Conservation (phyloP, 2,888 invertebrate species). For the Rapana venosa region DNA sequence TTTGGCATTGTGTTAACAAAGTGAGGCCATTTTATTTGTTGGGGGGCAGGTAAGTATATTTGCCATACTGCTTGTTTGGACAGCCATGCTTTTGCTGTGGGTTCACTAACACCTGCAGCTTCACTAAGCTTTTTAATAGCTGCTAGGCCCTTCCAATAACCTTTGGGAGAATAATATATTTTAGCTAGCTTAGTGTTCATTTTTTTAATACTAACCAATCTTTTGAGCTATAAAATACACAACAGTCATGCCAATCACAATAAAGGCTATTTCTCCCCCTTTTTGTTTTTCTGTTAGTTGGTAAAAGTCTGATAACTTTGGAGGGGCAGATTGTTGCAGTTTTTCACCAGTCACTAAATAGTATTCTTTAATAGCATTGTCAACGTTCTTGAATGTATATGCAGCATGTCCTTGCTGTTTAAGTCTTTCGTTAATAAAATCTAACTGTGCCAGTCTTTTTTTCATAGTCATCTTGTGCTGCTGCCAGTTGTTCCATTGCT, state of each 20-base stretch:
- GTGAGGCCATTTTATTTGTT: neutral
- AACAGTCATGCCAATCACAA: neutral
- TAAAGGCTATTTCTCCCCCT: neutral
- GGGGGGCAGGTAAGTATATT: slow-evolving; percentile 39
- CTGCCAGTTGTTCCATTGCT: neutral
- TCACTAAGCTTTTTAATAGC: slow-evolving; percentile 33
- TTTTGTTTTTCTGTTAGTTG: neutral
- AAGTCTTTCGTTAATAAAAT: neutral
- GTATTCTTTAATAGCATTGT: neutral
- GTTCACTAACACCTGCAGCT: slow-evolving; percentile 28
- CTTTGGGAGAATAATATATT: neutral
- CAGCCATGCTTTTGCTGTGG: slow-evolving; percentile 26
- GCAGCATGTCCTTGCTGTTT: neutral
- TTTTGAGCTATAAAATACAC: neutral
- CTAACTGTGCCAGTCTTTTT: neutral
- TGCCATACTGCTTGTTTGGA: slow-evolving; percentile 43
- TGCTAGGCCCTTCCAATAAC: slow-evolving; percentile 33
- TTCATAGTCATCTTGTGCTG: neutral
- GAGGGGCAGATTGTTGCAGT: neutral
- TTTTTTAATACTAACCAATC: neutral
- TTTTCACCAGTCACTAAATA: neutral
- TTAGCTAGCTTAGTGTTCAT: neutral
- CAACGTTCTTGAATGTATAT: neutral
- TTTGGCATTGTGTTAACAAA: slow-evolving; percentile 29
- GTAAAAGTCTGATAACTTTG: neutral